Conservation (phyloP, 2,888 invertebrate genomes). For the Steinernema scapterisci region DNA sequence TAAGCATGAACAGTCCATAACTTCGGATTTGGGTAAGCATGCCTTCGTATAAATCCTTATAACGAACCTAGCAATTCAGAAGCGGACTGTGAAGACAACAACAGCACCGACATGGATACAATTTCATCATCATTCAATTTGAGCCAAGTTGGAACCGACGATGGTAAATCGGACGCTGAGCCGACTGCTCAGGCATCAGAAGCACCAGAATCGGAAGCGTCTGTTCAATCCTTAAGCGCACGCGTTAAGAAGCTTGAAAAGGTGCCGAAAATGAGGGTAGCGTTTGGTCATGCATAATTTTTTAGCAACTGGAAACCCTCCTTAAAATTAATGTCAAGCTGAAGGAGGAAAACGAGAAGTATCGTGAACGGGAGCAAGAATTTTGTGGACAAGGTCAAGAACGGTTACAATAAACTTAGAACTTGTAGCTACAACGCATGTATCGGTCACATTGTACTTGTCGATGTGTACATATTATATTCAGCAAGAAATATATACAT, state of each 20-base stretch:
- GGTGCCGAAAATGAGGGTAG: not conserved
- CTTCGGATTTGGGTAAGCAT: conserved; percentile 42
- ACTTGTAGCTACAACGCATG: not conserved
- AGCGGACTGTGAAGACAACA: conserved; percentile 50
- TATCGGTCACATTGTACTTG: not conserved
- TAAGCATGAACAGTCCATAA: conserved; percentile 36
- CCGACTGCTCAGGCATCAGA: not conserved
- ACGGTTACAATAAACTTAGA: not conserved
- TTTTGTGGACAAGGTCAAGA: not conserved
- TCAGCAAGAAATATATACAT: not conserved
- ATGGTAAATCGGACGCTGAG: not conserved
- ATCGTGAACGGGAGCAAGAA: conserved; percentile 5
- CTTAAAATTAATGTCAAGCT: conserved; percentile 42
- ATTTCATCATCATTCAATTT: conserved; percentile 39
- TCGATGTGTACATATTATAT: not conserved
- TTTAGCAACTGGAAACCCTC: conserved; percentile 47
- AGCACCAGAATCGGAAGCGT: conserved; percentile 25
- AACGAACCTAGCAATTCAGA: conserved; percentile 29
- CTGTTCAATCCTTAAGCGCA: conserved; percentile 40
- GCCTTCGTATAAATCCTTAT: too few species aligned
- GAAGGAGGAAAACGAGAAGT: conserved; percentile 47
- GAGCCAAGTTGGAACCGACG: not conserved
- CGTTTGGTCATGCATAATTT: conserved; percentile 1
- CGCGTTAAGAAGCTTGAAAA: conserved; percentile 45
- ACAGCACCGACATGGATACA: conserved; percentile 44